Percentiles rank a stretch among this genome's conserved stretches.
These are phyloP conservation scores for Pharmacophagus antenor DNA, from an alignment of 2,888 invertebrate species.

Conservation along the genomic window DNA sequence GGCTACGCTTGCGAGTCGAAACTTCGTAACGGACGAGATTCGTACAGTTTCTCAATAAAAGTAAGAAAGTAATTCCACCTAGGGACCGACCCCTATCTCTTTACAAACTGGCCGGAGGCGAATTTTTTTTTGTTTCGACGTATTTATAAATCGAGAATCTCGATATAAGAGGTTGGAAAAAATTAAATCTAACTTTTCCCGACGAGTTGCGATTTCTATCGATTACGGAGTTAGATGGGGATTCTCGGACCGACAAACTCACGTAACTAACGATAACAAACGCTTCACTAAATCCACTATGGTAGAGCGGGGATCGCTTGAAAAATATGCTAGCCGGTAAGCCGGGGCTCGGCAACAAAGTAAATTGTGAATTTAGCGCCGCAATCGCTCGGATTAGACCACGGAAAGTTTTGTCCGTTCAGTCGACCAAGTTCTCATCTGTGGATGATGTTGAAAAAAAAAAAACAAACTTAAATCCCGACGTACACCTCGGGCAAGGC, in stretches of 20 bases:
- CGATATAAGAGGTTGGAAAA: slow-evolving; percentile 27
- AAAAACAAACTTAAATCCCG: slow-evolving; percentile 50
- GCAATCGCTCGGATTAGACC: slow-evolving; percentile 68
- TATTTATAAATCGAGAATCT: slow-evolving; percentile 40
- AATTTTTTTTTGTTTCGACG: slow-evolving; percentile 52
- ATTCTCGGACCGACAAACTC: slow-evolving; percentile 42
- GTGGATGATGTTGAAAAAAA: slow-evolving; percentile 66
- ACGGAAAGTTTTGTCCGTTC: slow-evolving; percentile 60
- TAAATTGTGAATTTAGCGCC: slow-evolving; percentile 74
- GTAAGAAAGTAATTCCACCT: slow-evolving; percentile 65
- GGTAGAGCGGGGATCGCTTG: slow-evolving; percentile 59
- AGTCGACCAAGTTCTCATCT: slow-evolving; percentile 67
- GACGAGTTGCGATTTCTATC: slow-evolving; percentile 33
- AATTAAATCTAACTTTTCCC: slow-evolving; percentile 33
- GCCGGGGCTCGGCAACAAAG: slow-evolving; percentile 65
- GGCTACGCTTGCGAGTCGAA: slow-evolving; percentile 54
- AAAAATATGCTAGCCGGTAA: slow-evolving; percentile 72
- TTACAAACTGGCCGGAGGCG: slow-evolving; percentile 50
- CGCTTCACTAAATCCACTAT: slow-evolving; percentile 59
- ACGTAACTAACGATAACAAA: slow-evolving; percentile 66
- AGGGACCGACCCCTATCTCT: slow-evolving; percentile 59
- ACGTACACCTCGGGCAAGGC: slow-evolving; percentile 43
- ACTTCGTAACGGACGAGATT: slow-evolving; percentile 56
- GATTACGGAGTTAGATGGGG: slow-evolving; percentile 36
- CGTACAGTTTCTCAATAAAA: slow-evolving; percentile 68